Evolutionary conservation across 1,140 invertebrate species (phyloP).

Genomic region (Odontomachus brunneus): DNA sequence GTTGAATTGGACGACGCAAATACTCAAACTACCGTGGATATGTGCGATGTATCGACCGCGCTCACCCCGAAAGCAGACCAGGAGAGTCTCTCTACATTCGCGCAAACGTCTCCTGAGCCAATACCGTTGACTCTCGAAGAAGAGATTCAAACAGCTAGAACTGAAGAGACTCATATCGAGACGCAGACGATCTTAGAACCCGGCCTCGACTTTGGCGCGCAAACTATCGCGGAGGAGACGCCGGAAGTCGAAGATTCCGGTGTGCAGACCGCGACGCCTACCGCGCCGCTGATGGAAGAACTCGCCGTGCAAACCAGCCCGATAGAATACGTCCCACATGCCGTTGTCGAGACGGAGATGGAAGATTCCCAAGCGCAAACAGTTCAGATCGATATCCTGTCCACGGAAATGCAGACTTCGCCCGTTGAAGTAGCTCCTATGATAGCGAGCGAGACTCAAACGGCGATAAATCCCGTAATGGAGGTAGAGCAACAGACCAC

Average conservation of each 20-base stretch:
- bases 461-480: constrained; percentile 57
- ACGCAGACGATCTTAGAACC: constrained; percentile 83
- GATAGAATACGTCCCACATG: constrained; percentile 66
- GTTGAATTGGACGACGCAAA: constrained; percentile 80
- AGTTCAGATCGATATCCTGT: constrained; percentile 46
- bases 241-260: constrained; percentile 53
- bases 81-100: constrained; percentile 68
- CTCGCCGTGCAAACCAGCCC: constrained; percentile 80
- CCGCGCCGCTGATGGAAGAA: constrained; percentile 66
- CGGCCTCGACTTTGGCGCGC: constrained; percentile 11
- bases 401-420: constrained; percentile 74
- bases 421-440: constrained; percentile 59
- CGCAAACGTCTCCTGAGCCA: constrained; percentile 72
- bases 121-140: constrained; percentile 28
- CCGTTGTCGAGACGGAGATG: constrained; percentile 77
- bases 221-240: constrained; percentile 6
- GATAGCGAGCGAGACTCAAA: constrained; percentile 79
- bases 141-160: constrained; percentile 6
- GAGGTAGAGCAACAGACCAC: constrained; percentile 75
- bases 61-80: constrained; percentile 71
- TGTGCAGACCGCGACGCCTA: constrained; percentile 48
- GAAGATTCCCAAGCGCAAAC: constrained; percentile 74
- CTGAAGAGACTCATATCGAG: constrained; percentile 61
- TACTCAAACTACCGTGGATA: constrained; percentile 84
- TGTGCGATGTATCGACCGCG: constrained; percentile 77